phyloP scores from a whole-genome alignment of 2,888 invertebrate species.

The Helicoverpa assulta region DNA sequence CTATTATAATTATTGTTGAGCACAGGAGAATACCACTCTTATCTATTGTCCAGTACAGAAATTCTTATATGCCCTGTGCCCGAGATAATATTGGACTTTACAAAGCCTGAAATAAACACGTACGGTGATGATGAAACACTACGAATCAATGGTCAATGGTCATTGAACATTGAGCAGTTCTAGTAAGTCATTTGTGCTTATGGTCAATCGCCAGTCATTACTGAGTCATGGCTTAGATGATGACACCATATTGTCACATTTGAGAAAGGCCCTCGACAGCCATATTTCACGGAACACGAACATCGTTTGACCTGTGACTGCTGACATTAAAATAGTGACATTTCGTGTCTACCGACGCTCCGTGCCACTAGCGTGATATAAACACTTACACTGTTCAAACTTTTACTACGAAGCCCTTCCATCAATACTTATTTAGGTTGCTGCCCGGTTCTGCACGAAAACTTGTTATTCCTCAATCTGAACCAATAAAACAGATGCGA shows the following conservation, averaged over 20 bases:
- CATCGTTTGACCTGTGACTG: constrained; percentile 60
- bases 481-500: constrained; percentile 8
- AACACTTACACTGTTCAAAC: constrained; percentile 68
- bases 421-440: constrained; percentile 62
- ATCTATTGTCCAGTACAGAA: too few species aligned
- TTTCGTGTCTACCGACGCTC: constrained; percentile 69
- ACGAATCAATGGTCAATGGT: too few species aligned
- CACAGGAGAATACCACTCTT: too few species aligned
- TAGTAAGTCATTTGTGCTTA: neutral
- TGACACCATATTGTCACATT: constrained; percentile 28
- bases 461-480: constrained; percentile 11
- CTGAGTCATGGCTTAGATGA: neutral
- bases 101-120: too few species aligned
- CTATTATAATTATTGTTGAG: too few species aligned
- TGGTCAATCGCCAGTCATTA: neutral
- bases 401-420: constrained; percentile 64
- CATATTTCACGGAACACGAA: constrained; percentile 46
- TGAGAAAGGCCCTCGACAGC: constrained; percentile 29
- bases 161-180: too few species aligned
- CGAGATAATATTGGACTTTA: too few species aligned
- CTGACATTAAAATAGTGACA: constrained; percentile 72
- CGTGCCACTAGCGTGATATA: constrained; percentile 68
- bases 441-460: constrained; percentile 28
- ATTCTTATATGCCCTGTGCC: too few species aligned
- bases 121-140: too few species aligned